Evolutionary conservation across 2,113 vertebrate species (phyloP).

Genomic region (Erythrolamprus reginae): DNA sequence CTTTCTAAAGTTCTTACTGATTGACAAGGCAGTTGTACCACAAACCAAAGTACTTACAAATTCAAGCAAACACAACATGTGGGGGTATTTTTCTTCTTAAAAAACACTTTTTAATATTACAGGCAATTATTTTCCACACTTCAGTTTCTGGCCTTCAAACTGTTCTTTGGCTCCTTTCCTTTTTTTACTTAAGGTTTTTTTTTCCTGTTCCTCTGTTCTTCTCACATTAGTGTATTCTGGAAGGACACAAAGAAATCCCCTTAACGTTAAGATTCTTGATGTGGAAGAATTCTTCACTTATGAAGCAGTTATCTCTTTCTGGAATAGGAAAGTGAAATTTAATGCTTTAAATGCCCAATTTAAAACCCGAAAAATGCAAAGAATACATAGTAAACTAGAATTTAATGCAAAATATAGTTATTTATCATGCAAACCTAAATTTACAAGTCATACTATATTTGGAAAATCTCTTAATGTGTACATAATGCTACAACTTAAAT

Average conservation of each 20-base stretch:
- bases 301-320: background rate
- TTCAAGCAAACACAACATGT: slow-evolving; percentile 39
- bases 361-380: background rate
- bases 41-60: slow-evolving; percentile 35
- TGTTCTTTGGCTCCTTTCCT: slow-evolving; percentile 47
- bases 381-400: background rate
- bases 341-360: background rate
- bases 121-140: slow-evolving; percentile 35
- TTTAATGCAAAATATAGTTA: background rate
- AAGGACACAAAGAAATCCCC: slow-evolving; percentile 52
- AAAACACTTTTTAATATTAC: slow-evolving; percentile 20
- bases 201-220: slow-evolving; percentile 47
- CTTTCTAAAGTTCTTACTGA: slow-evolving; percentile 17
- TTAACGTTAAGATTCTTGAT: slow-evolving; percentile 43
- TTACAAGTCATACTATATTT: background rate
- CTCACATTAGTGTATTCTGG: slow-evolving; percentile 67
- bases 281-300: background rate
- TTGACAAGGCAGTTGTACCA: slow-evolving; percentile 33
- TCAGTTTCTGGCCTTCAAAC: slow-evolving; percentile 46
- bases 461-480: background rate
- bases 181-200: slow-evolving; percentile 47
- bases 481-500: background rate
- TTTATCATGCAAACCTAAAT: background rate
- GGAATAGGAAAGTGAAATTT: background rate
- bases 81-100: slow-evolving; percentile 52